Percentiles rank a stretch among this genome's conserved stretches.
Evolutionary conservation across 64 coral and sea anemone genomes (phyloP).

Genomic region (Stylophora pistillata): DNA sequence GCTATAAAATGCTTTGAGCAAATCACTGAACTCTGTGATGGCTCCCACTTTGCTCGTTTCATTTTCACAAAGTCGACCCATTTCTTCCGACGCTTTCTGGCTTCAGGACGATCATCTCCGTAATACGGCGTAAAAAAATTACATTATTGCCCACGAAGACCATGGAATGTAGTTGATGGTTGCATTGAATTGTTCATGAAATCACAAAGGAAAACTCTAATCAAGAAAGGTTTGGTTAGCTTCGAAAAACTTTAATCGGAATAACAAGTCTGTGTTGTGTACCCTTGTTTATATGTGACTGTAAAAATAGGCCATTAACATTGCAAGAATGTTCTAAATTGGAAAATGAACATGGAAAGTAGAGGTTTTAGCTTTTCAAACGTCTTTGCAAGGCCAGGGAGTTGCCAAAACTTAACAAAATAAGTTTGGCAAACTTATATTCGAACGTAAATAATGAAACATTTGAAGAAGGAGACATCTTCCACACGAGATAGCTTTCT

Average conservation of each 20-base stretch:
- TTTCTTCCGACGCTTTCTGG: conserved; percentile 12
- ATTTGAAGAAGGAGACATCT: too few relatives aligned
- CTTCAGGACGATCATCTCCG: conserved; percentile 27
- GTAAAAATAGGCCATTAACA: background rate
- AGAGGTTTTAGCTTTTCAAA: background rate
- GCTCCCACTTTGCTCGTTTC: conserved; percentile 18
- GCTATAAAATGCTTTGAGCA: conserved; percentile 43
- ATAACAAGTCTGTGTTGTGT: background rate
- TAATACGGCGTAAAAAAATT: conserved; percentile 27
- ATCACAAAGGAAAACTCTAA: background rate
- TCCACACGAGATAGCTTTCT: too few relatives aligned
- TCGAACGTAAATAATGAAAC: background rate
- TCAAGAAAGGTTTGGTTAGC: background rate
- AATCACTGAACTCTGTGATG: conserved; percentile 11
- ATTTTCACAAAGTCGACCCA: conserved; percentile 60
- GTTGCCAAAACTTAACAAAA: background rate
- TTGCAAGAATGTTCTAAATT: background rate
- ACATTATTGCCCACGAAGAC: conserved; percentile 8
- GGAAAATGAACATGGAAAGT: background rate
- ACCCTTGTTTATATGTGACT: background rate
- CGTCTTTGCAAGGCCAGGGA: background rate
- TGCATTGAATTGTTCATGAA: background rate
- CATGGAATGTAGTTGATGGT: conserved; percentile 12
- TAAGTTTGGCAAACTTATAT: background rate
- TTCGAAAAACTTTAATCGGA: background rate